Evolutionary conservation across 2,888 invertebrate genomes (phyloP).

Genomic region (Beris chalybata): DNA sequence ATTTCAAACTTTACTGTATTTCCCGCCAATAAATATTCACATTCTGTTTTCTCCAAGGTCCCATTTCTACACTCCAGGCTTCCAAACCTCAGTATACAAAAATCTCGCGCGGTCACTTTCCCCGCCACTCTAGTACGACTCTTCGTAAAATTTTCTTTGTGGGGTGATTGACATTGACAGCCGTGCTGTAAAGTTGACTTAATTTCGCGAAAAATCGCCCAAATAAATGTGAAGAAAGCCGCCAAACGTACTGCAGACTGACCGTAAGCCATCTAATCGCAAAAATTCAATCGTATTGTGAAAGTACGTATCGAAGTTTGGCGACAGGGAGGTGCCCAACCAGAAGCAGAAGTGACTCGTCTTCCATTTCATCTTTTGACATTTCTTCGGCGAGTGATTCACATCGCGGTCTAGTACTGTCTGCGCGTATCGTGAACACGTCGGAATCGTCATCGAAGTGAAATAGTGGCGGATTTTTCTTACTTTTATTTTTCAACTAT

Average conservation of each 20-base stretch:
- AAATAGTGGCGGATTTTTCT: background rate
- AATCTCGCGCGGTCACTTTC: too few species aligned
- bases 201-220: conserved; percentile 32
- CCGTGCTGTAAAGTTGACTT: conserved; percentile 36
- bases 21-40: too few species aligned
- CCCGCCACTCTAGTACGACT: background rate
- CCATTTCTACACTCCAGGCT: too few species aligned
- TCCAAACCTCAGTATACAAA: too few species aligned
- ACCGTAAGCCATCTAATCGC: background rate
- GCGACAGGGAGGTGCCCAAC: conserved; percentile 11
- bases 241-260: background rate
- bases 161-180: conserved; percentile 42
- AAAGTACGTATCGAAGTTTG: conserved; percentile 1
- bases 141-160: conserved; percentile 28
- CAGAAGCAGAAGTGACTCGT: conserved; percentile 9
- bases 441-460: conserved; percentile 20
- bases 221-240: conserved; percentile 10
- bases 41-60: too few species aligned
- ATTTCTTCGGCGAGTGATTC: conserved; percentile 33
- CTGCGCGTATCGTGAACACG: conserved; percentile 5
- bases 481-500: conserved; percentile 10
- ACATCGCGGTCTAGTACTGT: conserved; percentile 34
- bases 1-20: too few species aligned
- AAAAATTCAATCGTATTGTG: background rate
- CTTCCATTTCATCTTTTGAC: conserved; percentile 19